These are phyloP conservation scores for Machimus rusticus DNA, from an alignment of 2,888 invertebrate species.

Conservation along the genomic window DNA sequence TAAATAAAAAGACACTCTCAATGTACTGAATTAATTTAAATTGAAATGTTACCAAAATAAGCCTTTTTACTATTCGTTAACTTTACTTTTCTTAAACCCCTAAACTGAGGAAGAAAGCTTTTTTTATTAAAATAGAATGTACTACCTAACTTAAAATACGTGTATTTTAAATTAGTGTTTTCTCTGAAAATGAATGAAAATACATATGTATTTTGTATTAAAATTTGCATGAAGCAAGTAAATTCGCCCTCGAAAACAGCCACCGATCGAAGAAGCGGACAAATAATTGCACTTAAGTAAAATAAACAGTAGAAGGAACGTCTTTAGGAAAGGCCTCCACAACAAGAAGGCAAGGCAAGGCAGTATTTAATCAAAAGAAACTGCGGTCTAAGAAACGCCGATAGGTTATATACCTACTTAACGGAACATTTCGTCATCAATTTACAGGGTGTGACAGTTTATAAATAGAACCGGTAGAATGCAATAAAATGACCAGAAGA, in stretches of 20 bases:
- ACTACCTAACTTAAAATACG: no score
- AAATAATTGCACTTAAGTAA: not conserved
- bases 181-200: no score
- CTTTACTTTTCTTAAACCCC: no score
- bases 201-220: not conserved
- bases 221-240: not conserved
- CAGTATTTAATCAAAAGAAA: conserved; percentile 4
- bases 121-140: no score
- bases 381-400: conserved; percentile 5
- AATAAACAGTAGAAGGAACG: not conserved
- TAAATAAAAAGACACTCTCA: no score
- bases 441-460: conserved; percentile 48
- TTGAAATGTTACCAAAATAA: no score
- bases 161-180: no score
- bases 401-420: conserved; percentile 31
- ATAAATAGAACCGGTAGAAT: conserved; percentile 48
- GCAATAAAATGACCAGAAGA: conserved; percentile 41
- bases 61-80: no score
- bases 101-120: no score
- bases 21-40: no score
- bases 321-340: not conserved
- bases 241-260: not conserved
- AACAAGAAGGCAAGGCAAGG: not conserved
- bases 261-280: not conserved
- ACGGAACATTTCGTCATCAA: conserved; percentile 47